Evolutionary conservation across 2,888 invertebrate genomes (phyloP).

Genomic region (Cerastis rubricosa): DNA sequence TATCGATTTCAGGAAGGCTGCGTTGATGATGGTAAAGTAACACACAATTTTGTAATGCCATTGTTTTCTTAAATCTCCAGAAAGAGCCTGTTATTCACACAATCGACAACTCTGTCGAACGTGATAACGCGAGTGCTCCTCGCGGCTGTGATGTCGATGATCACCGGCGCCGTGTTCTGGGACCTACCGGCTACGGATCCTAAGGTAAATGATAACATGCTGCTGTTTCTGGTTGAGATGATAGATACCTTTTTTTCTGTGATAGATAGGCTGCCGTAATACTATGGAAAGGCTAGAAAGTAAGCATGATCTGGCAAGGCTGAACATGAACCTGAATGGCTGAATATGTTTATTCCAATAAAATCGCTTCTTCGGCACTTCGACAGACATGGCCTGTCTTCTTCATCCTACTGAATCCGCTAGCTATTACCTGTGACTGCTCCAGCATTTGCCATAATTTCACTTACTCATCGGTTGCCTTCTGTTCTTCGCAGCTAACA

Average conservation of each 20-base stretch:
- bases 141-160: slow-evolving; percentile 95
- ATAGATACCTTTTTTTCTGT: neutral
- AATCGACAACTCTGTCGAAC: slow-evolving; percentile 95
- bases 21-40: neutral
- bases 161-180: slow-evolving; percentile 97
- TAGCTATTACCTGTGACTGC: neutral
- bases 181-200: slow-evolving; percentile 95
- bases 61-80: slow-evolving; percentile 74
- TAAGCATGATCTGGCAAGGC: neutral
- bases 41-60: neutral
- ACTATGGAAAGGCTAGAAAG: neutral
- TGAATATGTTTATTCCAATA: too few species aligned
- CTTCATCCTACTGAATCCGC: too few species aligned
- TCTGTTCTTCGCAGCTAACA: slow-evolving; percentile 89
- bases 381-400: neutral
- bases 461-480: neutral
- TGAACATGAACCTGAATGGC: neutral
- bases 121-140: slow-evolving; percentile 95
- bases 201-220: slow-evolving; percentile 73
- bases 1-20: neutral
- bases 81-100: slow-evolving; percentile 94
- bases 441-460: neutral
- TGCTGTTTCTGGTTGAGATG: neutral
- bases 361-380: neutral
- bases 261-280: neutral